phyloP scores from a whole-genome alignment of 2,888 invertebrate species.

The Philhelius pedissequus region DNA sequence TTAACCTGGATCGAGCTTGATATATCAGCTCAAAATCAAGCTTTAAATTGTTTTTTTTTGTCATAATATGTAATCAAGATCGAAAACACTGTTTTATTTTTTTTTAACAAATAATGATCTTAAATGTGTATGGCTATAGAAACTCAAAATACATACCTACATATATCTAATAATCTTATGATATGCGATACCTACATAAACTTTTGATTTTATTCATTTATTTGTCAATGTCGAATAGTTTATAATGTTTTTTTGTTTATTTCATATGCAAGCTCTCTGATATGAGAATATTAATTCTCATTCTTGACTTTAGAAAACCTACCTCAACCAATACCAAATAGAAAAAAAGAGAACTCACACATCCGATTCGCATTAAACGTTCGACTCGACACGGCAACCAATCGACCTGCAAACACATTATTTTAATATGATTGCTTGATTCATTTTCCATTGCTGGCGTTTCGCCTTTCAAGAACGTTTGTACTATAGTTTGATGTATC shows the following conservation, averaged over 20 bases:
- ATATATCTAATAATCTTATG: neutral
- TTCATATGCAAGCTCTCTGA: too few species aligned
- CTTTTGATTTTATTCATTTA: neutral
- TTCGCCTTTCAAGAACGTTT: constrained; percentile 34
- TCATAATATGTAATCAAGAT: too few species aligned
- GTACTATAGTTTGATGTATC: neutral
- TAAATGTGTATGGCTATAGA: too few species aligned
- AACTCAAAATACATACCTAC: too few species aligned
- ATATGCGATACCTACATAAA: neutral
- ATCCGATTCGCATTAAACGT: constrained; percentile 42
- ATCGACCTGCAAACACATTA: constrained; percentile 25
- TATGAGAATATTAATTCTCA: too few species aligned
- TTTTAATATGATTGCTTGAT: neutral
- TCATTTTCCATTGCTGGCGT: constrained; percentile 18
- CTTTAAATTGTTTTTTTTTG: too few species aligned
- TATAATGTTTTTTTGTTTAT: neutral
- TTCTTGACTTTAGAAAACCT: neutral
- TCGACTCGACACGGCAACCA: neutral
- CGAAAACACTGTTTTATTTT: too few species aligned
- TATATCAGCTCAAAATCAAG: too few species aligned
- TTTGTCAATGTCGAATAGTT: neutral
- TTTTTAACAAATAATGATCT: too few species aligned
- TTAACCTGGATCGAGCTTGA: too few species aligned
- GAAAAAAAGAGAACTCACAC: neutral
- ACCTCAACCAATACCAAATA: constrained; percentile 2